phyloP scores from a whole-genome alignment of 2,797 vertebrate species.

The Limosa lapponica region DNA sequence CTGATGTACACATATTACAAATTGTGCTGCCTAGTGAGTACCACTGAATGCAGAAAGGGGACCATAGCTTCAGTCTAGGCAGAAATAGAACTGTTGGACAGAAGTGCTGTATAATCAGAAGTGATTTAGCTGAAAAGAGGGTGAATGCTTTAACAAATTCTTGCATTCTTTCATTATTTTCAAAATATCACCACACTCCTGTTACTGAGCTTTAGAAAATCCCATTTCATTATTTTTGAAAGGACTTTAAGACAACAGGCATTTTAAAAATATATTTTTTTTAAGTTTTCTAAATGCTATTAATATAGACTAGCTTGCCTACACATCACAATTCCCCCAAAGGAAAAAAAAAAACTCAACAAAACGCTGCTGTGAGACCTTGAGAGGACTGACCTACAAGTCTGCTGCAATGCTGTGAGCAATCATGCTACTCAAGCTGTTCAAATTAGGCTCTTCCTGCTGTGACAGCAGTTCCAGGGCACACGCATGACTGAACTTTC shows the following conservation, averaged over 20 bases:
- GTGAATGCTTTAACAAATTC: background rate
- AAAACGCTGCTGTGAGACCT: constrained; percentile 9
- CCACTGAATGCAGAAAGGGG: background rate
- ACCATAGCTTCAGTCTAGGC: background rate
- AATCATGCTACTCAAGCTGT: background rate
- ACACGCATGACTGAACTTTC: constrained; percentile 20
- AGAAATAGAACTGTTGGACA: background rate
- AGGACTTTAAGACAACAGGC: background rate
- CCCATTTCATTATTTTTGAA: background rate
- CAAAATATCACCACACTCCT: background rate
- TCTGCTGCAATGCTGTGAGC: constrained; percentile 52
- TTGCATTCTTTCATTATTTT: background rate
- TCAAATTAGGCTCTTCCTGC: constrained; percentile 44
- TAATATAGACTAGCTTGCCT: background rate
- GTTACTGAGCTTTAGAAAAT: background rate
- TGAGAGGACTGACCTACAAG: constrained; percentile 20
- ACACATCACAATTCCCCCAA: background rate
- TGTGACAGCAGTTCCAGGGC: constrained; percentile 30
- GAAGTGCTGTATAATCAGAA: background rate
- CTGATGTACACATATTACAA: background rate
- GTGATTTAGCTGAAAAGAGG: background rate
- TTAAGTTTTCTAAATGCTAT: background rate
- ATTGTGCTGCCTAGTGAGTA: background rate
- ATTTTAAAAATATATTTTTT: background rate
- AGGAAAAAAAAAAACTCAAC: background rate